Evolutionary conservation across 2,113 vertebrate genomes (phyloP), one percentile per base, ranked within the genome.

Genomic region (Notarius quadriscutis): DNA sequence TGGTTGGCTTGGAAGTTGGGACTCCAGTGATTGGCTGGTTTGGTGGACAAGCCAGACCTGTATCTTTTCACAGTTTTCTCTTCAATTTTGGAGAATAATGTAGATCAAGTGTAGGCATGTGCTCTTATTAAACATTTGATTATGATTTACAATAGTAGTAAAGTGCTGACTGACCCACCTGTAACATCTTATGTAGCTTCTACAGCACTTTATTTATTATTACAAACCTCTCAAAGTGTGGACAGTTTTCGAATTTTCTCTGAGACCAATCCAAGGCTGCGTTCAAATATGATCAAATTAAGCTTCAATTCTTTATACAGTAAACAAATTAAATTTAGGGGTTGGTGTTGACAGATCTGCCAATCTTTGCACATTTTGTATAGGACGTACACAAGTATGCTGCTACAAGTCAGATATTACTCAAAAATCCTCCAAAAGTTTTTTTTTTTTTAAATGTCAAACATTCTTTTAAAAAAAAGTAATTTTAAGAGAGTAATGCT

Each of bases 11-110:
- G 7, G 87, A 65, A 25, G 58, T 30, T 4, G 94, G 93, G 57
- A 89, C 91, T 80, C 88, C 92, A 34, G 88, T 95, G 14, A 89
- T 93, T 22, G 95, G 92, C 51, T 93, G 88, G 80, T 93, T 92
- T 90, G 48, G 86, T 57, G 89, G 83, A 81, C 53, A 87, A 18
- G 27, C 89, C 15, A 82, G 91, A 67, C 86, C 93, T 81, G 95
- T 96, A 96, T 95, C 95, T 94, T 94, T 83, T 34, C 25, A 25
- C 22, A 20, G 9, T 48, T 79, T 57, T 53, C 11, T 27, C 1
- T 11, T 55, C 25, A 3, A 4, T 75, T 50, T 75, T 72, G 5
- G 5, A 69, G 25, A 27, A 67, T 27, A 55, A 78, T 55, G 50
- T 5, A 10, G 8, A 74, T 22, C 11, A 12, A 10, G n/a, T 25